Evolutionary conservation across 2,888 invertebrate genomes (phyloP).

Genomic region (Tuta absoluta): DNA sequence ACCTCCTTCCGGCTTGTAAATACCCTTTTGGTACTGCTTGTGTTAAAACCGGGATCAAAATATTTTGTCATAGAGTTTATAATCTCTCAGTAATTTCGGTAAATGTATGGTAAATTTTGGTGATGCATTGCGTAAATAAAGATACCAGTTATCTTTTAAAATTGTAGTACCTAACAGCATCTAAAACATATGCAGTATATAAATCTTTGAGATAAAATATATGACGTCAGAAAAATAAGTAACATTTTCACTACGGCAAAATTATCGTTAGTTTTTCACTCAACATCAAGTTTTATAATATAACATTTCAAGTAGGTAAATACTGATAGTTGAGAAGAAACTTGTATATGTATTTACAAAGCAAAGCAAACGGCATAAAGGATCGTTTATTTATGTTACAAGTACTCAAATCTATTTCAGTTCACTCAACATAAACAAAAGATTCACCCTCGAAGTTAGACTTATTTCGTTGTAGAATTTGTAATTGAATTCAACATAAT

Average conservation of each 20-base stretch:
- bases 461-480: slow-evolving; percentile 9
- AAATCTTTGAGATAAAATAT: too few relatives aligned
- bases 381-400: slow-evolving; percentile 23
- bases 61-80: too few relatives aligned
- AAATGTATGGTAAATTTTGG: not conserved
- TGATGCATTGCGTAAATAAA: too few relatives aligned
- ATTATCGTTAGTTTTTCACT: not conserved
- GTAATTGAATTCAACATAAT: slow-evolving; percentile 7
- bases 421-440: slow-evolving; percentile 18
- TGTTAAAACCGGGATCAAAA: too few relatives aligned
- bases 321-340: not conserved
- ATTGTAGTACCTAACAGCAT: too few relatives aligned
- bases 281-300: too few relatives aligned
- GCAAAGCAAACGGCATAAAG: slow-evolving; percentile 15
- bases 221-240: not conserved
- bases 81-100: not conserved
- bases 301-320: not conserved
- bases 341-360: not conserved
- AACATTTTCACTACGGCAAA: not conserved
- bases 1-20: too few relatives aligned
- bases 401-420: slow-evolving; percentile 19
- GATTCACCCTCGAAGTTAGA: slow-evolving; percentile 14
- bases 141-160: too few relatives aligned
- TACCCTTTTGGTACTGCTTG: too few relatives aligned
- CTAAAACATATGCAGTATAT: too few relatives aligned